These are phyloP conservation scores for Fragum whitleyi DNA, from an alignment of 2,888 invertebrate genomes.

Conservation along the genomic window DNA sequence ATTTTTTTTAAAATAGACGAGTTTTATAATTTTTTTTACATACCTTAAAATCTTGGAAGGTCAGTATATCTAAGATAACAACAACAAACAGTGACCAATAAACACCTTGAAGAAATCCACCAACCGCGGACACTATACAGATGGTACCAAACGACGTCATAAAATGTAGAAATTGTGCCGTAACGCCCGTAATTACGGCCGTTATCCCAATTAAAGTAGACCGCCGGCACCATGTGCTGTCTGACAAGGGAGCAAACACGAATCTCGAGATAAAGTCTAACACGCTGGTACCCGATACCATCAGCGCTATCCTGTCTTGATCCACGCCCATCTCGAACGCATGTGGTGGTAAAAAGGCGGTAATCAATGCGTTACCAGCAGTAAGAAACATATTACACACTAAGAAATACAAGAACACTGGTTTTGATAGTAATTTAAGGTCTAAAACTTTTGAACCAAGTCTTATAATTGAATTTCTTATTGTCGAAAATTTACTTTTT, in stretches of 20 bases:
- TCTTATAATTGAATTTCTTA: background rate
- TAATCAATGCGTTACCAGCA: constrained; percentile 29
- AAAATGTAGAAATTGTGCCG: constrained; percentile 29
- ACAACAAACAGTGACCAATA: constrained; percentile 45
- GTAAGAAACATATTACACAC: constrained; percentile 34
- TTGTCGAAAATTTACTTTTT: background rate
- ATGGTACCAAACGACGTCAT: constrained; percentile 41
- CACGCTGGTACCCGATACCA: constrained; percentile 53
- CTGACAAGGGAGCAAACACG: constrained; percentile 33
- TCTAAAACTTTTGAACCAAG: constrained; percentile 29
- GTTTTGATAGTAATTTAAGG: constrained; percentile 36
- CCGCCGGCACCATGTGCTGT: constrained; percentile 33
- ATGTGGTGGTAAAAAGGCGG: constrained; percentile 58
- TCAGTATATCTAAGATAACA: constrained; percentile 38
- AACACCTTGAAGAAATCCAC: constrained; percentile 42
- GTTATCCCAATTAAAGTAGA: constrained; percentile 36
- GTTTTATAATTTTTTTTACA: no score
- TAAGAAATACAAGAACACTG: constrained; percentile 44
- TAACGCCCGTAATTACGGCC: constrained; percentile 30
- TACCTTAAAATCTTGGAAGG: constrained; percentile 44
- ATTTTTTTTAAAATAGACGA: no score
- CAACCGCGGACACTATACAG: constrained; percentile 30
- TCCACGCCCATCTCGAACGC: constrained; percentile 55
- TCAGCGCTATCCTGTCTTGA: constrained; percentile 40
- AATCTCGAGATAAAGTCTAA: constrained; percentile 54